Conservation (phyloP, 2,113 vertebrate genomes). For the Petroica traversi region DNA sequence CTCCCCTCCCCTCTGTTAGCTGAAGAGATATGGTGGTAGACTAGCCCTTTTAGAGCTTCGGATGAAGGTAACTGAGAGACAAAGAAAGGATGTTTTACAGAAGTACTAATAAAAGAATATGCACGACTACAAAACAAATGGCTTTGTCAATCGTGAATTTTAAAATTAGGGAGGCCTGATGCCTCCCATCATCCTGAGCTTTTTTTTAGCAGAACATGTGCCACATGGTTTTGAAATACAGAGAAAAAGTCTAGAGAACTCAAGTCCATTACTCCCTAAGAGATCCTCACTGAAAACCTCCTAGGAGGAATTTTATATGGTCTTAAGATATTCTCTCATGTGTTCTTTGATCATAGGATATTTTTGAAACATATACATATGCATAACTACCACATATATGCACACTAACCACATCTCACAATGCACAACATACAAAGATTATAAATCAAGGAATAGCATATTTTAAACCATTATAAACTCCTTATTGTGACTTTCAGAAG, state of each 20-base stretch:
- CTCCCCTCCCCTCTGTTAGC: background rate
- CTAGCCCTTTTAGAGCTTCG: background rate
- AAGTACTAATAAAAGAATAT: background rate
- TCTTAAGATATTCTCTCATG: background rate
- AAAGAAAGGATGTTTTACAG: background rate
- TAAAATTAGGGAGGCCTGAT: background rate
- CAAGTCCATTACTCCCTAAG: background rate
- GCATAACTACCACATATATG: too few species aligned
- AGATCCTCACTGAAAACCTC: background rate
- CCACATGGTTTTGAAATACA: background rate
- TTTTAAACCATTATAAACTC: background rate
- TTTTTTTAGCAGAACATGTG: background rate
- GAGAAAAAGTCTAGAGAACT: background rate
- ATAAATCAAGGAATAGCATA: background rate
- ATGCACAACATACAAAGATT: background rate
- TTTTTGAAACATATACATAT: background rate
- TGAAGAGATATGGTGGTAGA: background rate
- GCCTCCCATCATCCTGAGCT: fast-evolving
- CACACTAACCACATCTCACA: background rate
- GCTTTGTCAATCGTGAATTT: background rate
- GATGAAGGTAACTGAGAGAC: background rate
- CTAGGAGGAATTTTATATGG: background rate
- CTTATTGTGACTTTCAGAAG: background rate
- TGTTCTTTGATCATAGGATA: background rate
- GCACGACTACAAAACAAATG: background rate